Conservation (phyloP, 2,888 invertebrate genomes). For the Perithous albicinctus region DNA sequence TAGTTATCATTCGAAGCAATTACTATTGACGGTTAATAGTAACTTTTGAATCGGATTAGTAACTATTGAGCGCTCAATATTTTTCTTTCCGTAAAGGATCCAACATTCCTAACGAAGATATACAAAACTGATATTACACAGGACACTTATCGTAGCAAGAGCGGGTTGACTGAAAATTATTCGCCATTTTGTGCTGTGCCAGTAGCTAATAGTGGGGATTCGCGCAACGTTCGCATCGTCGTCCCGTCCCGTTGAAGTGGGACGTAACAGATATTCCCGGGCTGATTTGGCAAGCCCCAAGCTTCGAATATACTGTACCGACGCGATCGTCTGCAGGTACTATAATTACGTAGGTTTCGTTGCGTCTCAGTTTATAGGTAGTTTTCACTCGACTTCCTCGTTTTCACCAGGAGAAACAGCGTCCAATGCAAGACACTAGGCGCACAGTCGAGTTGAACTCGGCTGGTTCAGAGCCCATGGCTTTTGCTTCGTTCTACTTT, state of each 20-base stretch:
- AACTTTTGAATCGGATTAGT: no score
- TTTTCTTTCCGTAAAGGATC: no score
- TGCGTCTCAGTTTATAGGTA: constrained; percentile 72
- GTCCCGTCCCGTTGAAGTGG: constrained; percentile 48
- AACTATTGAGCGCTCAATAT: no score
- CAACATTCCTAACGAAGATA: neutral
- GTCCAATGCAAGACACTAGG: constrained; percentile 42
- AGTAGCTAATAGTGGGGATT: constrained; percentile 13
- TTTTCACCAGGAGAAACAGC: constrained; percentile 78
- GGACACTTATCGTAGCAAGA: neutral
- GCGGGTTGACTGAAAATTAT: constrained; percentile 28
- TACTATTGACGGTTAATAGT: no score
- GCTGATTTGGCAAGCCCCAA: constrained; percentile 71
- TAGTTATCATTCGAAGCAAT: no score
- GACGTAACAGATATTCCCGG: constrained; percentile 65
- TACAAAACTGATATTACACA: neutral
- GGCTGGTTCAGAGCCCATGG: constrained; percentile 35
- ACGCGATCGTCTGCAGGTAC: constrained; percentile 53
- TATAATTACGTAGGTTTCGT: constrained; percentile 76
- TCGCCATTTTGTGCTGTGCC: constrained; percentile 36
- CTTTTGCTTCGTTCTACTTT: constrained; percentile 81
- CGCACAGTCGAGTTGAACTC: constrained; percentile 16
- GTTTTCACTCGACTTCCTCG: constrained; percentile 84
- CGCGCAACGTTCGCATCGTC: constrained; percentile 8
- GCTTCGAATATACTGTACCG: constrained; percentile 9